These are phyloP conservation scores for Eupithecia pulchellata DNA, from an alignment of 2,888 invertebrate genomes.

Conservation along the genomic window DNA sequence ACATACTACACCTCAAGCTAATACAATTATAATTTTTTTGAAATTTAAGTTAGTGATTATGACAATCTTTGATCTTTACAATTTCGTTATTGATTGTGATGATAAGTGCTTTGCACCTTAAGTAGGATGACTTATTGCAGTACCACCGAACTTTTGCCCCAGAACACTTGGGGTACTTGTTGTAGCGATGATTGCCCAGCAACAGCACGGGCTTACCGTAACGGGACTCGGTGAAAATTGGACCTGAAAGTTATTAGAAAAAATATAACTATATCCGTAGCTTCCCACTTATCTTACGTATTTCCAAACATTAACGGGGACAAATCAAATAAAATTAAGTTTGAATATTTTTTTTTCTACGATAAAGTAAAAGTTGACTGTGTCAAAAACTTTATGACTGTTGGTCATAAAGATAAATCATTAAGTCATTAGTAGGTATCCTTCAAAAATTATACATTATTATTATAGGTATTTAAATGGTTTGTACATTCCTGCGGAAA, in stretches of 20 bases:
- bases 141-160: conserved; percentile 50
- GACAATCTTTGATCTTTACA: conserved; percentile 44
- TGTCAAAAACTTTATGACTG: no score
- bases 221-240: conserved; percentile 40
- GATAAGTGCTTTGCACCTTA: conserved; percentile 44
- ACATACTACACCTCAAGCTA: no score
- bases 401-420: no score
- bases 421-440: no score
- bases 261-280: neutral
- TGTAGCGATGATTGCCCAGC: conserved; percentile 47
- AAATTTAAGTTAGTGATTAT: conserved; percentile 27
- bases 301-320: no score
- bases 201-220: conserved; percentile 51
- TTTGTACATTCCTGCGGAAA: no score
- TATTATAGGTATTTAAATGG: no score
- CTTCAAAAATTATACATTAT: no score
- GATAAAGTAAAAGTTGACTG: no score
- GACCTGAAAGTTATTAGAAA: conserved; percentile 21
- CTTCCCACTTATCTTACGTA: no score
- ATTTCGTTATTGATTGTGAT: conserved; percentile 52
- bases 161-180: conserved; percentile 43
- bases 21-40: neutral
- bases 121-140: conserved; percentile 36
- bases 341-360: no score
- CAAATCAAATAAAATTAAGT: no score